These are phyloP conservation scores for Phycodurus eques DNA, from an alignment of 2,113 vertebrate genomes.

Conservation along the genomic window DNA sequence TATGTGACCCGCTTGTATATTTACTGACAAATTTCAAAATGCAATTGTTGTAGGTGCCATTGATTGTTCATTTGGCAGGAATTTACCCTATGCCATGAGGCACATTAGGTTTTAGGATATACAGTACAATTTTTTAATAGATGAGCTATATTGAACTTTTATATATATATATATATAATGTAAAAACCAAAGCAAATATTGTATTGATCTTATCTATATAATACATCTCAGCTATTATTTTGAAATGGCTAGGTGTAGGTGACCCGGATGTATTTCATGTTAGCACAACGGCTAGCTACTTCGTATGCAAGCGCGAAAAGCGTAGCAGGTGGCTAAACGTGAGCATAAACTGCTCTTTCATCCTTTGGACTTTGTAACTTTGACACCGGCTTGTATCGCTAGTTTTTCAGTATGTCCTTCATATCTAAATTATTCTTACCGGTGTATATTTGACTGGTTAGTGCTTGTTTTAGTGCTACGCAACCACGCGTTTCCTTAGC, in stretches of 20 bases:
- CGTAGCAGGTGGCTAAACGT: background rate
- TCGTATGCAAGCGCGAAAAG: slow-evolving; percentile 19
- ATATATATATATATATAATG: too few relatives aligned
- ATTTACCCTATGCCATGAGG: too few relatives aligned
- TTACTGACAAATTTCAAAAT: too few relatives aligned
- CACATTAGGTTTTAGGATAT: too few relatives aligned
- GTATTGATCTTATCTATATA: too few relatives aligned
- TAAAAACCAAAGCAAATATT: too few relatives aligned
- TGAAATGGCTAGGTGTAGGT: slow-evolving; percentile 11
- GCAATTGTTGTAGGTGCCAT: too few relatives aligned
- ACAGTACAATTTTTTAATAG: too few relatives aligned
- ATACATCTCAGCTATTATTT: slow-evolving; percentile 42
- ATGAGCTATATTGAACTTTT: too few relatives aligned
- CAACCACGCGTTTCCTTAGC: background rate
- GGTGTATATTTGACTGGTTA: background rate
- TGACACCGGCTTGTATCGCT: background rate
- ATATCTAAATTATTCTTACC: background rate
- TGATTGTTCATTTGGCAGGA: too few relatives aligned
- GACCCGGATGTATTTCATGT: slow-evolving; percentile 43
- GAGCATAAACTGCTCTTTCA: background rate
- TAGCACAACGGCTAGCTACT: slow-evolving; percentile 8
- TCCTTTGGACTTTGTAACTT: background rate
- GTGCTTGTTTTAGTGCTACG: background rate
- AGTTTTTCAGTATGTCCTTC: background rate
- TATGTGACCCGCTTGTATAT: too few relatives aligned